Conservation (phyloP, 2,797 vertebrate genomes). For the Anguilla pacifica region DNA sequence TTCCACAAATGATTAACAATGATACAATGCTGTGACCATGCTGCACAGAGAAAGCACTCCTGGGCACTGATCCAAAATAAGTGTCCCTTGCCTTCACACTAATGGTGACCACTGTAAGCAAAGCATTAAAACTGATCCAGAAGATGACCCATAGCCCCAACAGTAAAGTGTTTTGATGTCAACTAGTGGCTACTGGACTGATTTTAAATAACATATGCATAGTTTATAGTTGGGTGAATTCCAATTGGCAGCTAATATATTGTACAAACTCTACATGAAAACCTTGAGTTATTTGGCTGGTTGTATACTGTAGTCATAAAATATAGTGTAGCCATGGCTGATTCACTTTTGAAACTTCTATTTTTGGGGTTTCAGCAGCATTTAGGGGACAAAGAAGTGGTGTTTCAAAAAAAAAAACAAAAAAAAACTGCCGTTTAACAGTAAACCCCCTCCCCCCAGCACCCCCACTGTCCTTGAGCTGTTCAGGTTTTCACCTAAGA, state of each 20-base stretch:
- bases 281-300: background rate
- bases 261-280: background rate
- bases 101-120: background rate
- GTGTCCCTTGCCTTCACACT: background rate
- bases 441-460: background rate
- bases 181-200: background rate
- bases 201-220: background rate
- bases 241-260: background rate
- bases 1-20: background rate
- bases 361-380: background rate
- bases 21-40: background rate
- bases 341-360: slow-evolving; percentile 3
- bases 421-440: background rate
- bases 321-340: background rate
- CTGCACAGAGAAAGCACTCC: background rate
- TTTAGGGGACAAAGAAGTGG: background rate
- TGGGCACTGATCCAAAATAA: background rate
- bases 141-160: background rate
- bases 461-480: background rate
- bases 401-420: background rate
- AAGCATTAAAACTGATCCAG: background rate
- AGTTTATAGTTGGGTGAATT: background rate
- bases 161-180: background rate
- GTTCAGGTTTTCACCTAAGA: background rate
- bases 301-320: background rate